A percentile compares a stretch with the other conserved stretches of the same genome.
These are phyloP conservation scores for Micronisus gabar DNA, from an alignment of 2,113 vertebrate species.

Conservation along the genomic window DNA sequence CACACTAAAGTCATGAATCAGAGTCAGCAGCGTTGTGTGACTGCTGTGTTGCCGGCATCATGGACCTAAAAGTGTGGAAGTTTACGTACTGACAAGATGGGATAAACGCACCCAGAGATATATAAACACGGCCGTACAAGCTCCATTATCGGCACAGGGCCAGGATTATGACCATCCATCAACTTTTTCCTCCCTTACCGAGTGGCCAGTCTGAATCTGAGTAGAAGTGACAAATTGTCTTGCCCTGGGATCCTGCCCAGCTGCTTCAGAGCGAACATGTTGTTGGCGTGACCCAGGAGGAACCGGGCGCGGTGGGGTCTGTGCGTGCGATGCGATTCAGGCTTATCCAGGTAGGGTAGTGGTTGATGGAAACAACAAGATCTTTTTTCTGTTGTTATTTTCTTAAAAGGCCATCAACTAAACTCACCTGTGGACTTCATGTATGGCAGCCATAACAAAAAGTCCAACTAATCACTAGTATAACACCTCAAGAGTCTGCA, in stretches of 20 bases:
- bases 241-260: background rate
- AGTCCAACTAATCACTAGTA: background rate
- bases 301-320: background rate
- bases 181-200: background rate
- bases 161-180: background rate
- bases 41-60: background rate
- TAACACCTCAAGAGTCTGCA: background rate
- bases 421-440: background rate
- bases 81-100: background rate
- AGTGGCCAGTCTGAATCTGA: background rate
- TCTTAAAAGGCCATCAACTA: background rate
- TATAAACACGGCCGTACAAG: accelerated
- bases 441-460: background rate
- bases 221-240: background rate
- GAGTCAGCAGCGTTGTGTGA: background rate
- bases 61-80: background rate
- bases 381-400: background rate
- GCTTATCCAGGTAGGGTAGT: background rate
- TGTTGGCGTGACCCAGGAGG: background rate
- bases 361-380: too few species aligned
- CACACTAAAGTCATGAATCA: background rate
- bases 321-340: background rate
- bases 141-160: background rate
- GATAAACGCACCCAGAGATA: background rate
- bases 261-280: background rate